phyloP scores from a whole-genome alignment of 2,888 invertebrate genomes.

The Rugalucina vietnamica region DNA sequence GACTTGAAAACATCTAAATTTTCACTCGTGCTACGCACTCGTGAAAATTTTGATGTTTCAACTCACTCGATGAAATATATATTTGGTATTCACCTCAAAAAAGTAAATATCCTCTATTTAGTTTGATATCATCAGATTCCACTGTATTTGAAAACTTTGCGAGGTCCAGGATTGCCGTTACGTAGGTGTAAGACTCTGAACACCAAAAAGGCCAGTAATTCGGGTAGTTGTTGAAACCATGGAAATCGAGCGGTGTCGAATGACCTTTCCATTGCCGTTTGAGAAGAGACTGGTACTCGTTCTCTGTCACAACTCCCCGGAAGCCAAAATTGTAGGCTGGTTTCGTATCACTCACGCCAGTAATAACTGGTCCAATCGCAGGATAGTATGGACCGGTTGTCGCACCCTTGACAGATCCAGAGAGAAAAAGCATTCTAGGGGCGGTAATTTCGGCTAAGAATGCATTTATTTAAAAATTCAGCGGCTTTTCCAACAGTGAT shows the following conservation, averaged over 20 bases:
- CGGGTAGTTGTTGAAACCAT: slow-evolving; percentile 70
- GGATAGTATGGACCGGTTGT: too few species aligned
- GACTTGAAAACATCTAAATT: too few species aligned
- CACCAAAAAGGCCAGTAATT: slow-evolving; percentile 75
- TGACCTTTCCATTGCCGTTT: slow-evolving; percentile 49
- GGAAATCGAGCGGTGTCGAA: slow-evolving; percentile 66
- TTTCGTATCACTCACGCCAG: too few species aligned
- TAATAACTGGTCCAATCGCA: too few species aligned
- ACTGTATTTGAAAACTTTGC: slow-evolving; percentile 75
- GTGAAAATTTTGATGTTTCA: too few species aligned
- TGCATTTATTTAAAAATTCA: slow-evolving; percentile 53
- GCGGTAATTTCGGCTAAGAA: slow-evolving; percentile 58
- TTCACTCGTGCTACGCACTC: too few species aligned
- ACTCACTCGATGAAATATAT: too few species aligned
- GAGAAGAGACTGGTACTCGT: slow-evolving; percentile 65
- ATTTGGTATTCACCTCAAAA: too few species aligned
- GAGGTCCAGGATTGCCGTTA: slow-evolving; percentile 70
- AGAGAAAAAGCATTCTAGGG: slow-evolving; percentile 74
- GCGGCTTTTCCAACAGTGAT: slow-evolving; percentile 53
- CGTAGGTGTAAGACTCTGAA: slow-evolving; percentile 76
- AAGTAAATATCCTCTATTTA: too few species aligned
- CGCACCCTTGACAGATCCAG: slow-evolving; percentile 71
- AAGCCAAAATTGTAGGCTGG: slow-evolving; percentile 57
- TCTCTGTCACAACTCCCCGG: slow-evolving; percentile 65
- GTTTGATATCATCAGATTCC: too few species aligned